A percentile compares a stretch with the other conserved stretches of the same genome.
Conservation (phyloP, 2,888 invertebrate genomes). For the Orgyia antiqua region DNA sequence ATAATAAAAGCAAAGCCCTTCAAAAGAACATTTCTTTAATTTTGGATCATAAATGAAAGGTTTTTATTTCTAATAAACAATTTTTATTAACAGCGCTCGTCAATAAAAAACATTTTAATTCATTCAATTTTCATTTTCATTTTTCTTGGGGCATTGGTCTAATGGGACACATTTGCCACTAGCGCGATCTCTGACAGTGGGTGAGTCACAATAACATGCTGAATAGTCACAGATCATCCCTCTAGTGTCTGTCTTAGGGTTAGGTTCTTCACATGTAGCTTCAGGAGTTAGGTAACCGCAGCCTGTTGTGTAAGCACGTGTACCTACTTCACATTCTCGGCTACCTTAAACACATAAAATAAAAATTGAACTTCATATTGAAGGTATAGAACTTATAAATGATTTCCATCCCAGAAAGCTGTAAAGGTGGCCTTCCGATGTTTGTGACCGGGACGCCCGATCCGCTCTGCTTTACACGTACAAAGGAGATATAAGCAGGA, state of each 20-base stretch:
- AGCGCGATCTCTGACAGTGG: conserved; percentile 1
- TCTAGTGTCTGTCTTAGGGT: conserved; percentile 19
- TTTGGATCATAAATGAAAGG: too few relatives aligned
- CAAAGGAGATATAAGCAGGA: too few relatives aligned
- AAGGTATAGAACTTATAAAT: neutral
- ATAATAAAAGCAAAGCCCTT: too few relatives aligned
- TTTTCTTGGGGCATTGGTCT: conserved; percentile 3
- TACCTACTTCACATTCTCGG: conserved; percentile 28
- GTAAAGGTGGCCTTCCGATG: too few relatives aligned
- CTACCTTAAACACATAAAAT: conserved; percentile 20
- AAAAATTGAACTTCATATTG: neutral
- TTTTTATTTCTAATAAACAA: too few relatives aligned
- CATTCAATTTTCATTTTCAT: too few relatives aligned
- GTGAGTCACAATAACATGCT: conserved; percentile 1
- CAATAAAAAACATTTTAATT: too few relatives aligned
- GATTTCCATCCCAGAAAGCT: too few relatives aligned
- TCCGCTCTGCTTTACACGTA: too few relatives aligned
- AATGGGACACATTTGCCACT: conserved; percentile 1
- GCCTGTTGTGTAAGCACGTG: conserved; percentile 34
- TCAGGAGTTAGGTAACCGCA: conserved; percentile 38
- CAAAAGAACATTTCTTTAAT: too few relatives aligned
- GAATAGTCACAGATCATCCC: neutral
- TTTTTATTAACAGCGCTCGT: too few relatives aligned
- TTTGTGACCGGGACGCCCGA: too few relatives aligned
- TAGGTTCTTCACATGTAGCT: conserved; percentile 44